Evolutionary conservation across 2,797 vertebrate genomes (phyloP), one percentile per base, ranked within the genome.

Genomic region (Falco novaeseelandiae): DNA sequence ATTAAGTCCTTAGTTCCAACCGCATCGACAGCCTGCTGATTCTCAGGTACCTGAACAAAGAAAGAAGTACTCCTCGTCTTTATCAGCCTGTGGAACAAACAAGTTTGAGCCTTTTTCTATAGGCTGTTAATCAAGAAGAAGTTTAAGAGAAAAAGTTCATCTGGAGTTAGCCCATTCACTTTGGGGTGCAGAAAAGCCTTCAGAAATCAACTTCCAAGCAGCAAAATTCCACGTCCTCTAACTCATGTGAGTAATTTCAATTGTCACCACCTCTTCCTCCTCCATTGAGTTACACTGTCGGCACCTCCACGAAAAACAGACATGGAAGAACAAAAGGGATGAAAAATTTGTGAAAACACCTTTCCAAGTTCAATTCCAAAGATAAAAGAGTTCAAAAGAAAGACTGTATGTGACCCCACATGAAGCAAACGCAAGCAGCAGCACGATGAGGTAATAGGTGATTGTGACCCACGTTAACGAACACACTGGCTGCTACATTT

Each of bases 381-480:
- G 42, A 18, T 2, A 54, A 20, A 6, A 20, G 59, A 79, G 30
- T 3, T 12, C 0, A 87, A 72, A 36, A 74, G 27, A 14, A 77
- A 70, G 57, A 34, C 49, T 3, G 2, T 1, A 19, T 2, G 5
- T 14, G 21, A 62, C 32, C 1, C 25, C 7, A 26, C 3, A 12
- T 0, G 9, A 70, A 57, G 25, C 1, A 1, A 55, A 21, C 46
- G 61, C 25, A 67, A 73, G 78, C 36, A 69, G 65, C 79, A 81
- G 57, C 4, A 58, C 49, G 15, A 10, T 0, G 4, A 49, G 14
- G 34, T 42, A 65, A 21, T 1, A 7, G 5, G 29, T 15, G 71
- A 59, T 0, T n/a, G 27, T 49, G 58, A 55, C 42, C 67, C 14
- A 4, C 0, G 0, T 2, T 3, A 40, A 46, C 3, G 4, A 34